These are phyloP conservation scores for Spilogale gracilis DNA, from an alignment of 2,113 vertebrate genomes.

Conservation along the genomic window DNA sequence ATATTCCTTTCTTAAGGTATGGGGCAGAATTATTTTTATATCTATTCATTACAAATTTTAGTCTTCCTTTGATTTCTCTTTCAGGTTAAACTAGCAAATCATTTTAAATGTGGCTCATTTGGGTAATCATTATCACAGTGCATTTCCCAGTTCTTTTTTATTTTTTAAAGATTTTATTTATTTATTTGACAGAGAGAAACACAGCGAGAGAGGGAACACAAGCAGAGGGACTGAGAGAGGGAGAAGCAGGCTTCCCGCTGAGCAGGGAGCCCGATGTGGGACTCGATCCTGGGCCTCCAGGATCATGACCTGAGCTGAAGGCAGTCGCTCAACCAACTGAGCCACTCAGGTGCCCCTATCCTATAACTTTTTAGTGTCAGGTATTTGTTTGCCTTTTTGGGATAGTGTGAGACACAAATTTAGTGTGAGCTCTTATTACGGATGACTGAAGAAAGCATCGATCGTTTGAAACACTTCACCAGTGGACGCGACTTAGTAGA, in stretches of 20 bases:
- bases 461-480: background rate
- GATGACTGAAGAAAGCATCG: background rate
- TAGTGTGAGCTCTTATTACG: background rate
- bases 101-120: background rate
- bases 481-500: background rate
- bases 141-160: background rate
- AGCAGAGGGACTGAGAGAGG: too few relatives aligned
- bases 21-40: background rate
- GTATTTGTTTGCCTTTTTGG: background rate
- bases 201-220: too few relatives aligned
- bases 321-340: too few relatives aligned
- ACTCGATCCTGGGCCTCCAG: too few relatives aligned
- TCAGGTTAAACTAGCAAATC: background rate
- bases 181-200: too few relatives aligned
- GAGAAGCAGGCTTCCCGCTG: too few relatives aligned
- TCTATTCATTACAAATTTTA: background rate
- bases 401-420: background rate
- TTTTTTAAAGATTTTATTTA: too few relatives aligned
- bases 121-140: background rate
- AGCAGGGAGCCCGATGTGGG: too few relatives aligned
- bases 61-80: background rate
- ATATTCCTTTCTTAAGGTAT: background rate
- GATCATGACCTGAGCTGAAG: too few relatives aligned
- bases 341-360: background rate
- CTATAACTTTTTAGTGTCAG: background rate